phyloP scores from a whole-genome alignment of 2,797 vertebrate species.

The Pitangus sulphuratus region DNA sequence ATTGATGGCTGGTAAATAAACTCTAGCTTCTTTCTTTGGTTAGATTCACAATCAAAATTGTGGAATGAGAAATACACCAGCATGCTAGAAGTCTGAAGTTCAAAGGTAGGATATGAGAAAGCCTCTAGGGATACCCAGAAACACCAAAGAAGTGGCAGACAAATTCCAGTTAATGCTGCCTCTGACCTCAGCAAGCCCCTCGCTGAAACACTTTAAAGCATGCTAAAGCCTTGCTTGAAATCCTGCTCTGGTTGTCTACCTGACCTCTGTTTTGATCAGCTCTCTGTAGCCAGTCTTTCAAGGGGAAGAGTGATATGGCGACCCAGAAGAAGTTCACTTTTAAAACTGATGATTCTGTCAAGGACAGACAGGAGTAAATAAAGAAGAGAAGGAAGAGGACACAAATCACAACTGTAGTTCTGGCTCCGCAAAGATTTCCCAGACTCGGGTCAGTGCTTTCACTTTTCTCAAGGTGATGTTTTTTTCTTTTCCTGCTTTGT shows the following conservation, averaged over 20 bases:
- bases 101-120: slow-evolving; percentile 50
- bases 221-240: slow-evolving; percentile 50
- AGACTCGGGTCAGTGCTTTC: neutral
- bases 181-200: slow-evolving; percentile 50
- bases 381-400: neutral
- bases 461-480: neutral
- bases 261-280: slow-evolving; percentile 64
- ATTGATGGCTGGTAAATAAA: slow-evolving; percentile 61
- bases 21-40: slow-evolving; percentile 33
- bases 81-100: slow-evolving; percentile 45
- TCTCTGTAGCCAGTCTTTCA: slow-evolving; percentile 37
- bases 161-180: slow-evolving; percentile 66
- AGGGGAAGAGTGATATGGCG: neutral
- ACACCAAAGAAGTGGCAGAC: slow-evolving; percentile 53
- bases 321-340: slow-evolving; percentile 10
- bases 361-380: slow-evolving; percentile 8
- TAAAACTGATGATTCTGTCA: neutral
- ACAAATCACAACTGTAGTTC: neutral
- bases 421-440: neutral
- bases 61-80: neutral
- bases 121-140: slow-evolving; percentile 34
- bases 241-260: slow-evolving; percentile 42
- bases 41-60: slow-evolving; percentile 20
- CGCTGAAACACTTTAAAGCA: slow-evolving; percentile 41
- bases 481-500: neutral